Evolutionary conservation across 2,113 vertebrate species (phyloP).

Genomic region (Upupa epops): DNA sequence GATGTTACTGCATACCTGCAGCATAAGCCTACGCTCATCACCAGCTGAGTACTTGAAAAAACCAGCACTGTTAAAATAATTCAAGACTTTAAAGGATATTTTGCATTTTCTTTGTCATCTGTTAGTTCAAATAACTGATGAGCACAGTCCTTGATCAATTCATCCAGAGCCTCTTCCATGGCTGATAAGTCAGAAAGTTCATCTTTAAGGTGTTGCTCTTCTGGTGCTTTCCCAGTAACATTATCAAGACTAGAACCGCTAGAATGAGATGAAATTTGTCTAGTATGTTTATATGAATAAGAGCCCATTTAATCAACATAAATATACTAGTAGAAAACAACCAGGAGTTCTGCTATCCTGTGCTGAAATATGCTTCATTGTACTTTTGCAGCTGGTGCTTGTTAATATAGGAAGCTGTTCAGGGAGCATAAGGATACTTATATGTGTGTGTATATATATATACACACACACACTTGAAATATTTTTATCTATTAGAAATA

Average conservation of each 20-base stretch:
- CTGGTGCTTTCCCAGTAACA: constrained; percentile 38
- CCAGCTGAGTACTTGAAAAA: background rate
- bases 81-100: constrained; percentile 85
- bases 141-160: constrained; percentile 87
- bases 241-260: constrained; percentile 78
- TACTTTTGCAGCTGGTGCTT: background rate
- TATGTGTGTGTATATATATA: too few relatives aligned
- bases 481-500: background rate
- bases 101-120: constrained; percentile 80
- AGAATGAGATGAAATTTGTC: background rate
- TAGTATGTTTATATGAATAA: background rate
- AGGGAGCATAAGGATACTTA: background rate
- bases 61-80: background rate
- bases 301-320: background rate
- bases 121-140: constrained; percentile 87
- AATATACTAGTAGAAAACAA: background rate
- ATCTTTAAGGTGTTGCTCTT: constrained; percentile 71
- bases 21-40: background rate
- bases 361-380: background rate
- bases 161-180: constrained; percentile 89
- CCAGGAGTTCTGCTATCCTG: background rate
- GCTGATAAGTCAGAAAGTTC: constrained; percentile 83
- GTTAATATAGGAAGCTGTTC: background rate
- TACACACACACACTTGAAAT: too few relatives aligned
- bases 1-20: background rate